A percentile compares a stretch with the other conserved stretches of the same genome.
phyloP scores from a whole-genome alignment of 2,113 vertebrate species.

The Otocyon megalotis region DNA sequence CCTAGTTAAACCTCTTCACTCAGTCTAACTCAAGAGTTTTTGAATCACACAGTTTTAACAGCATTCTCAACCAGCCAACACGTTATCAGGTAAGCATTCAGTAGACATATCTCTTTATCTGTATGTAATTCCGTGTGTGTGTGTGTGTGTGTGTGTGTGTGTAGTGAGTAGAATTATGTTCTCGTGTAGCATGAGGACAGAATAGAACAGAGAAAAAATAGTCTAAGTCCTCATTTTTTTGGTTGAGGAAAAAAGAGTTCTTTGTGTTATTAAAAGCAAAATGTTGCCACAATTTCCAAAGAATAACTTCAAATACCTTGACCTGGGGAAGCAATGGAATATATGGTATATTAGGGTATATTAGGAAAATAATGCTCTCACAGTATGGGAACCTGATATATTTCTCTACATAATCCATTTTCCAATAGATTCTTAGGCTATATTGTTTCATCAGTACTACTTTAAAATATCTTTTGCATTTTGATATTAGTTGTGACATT shows the following conservation, averaged over 20 bases:
- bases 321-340: not conserved
- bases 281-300: not conserved
- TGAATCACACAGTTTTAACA: constrained; percentile 94
- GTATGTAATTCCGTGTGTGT: not conserved
- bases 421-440: not conserved
- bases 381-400: not conserved
- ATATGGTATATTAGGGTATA: not conserved
- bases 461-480: not conserved
- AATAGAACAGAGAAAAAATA: not conserved
- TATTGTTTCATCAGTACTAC: not conserved
- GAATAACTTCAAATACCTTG: not conserved
- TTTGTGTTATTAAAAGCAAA: constrained; percentile 10
- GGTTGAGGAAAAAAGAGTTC: not conserved
- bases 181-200: not conserved
- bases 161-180: not conserved
- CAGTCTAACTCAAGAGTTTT: constrained; percentile 92
- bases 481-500: not conserved
- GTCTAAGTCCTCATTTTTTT: not conserved
- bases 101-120: not conserved
- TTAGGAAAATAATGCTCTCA: not conserved
- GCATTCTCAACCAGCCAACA: constrained; percentile 93
- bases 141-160: not conserved
- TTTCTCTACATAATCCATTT: not conserved
- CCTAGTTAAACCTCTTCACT: constrained; percentile 93
- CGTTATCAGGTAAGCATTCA: constrained; percentile 92